Conservation (phyloP, 2,888 invertebrate species). For the Helicoverpa assulta region DNA sequence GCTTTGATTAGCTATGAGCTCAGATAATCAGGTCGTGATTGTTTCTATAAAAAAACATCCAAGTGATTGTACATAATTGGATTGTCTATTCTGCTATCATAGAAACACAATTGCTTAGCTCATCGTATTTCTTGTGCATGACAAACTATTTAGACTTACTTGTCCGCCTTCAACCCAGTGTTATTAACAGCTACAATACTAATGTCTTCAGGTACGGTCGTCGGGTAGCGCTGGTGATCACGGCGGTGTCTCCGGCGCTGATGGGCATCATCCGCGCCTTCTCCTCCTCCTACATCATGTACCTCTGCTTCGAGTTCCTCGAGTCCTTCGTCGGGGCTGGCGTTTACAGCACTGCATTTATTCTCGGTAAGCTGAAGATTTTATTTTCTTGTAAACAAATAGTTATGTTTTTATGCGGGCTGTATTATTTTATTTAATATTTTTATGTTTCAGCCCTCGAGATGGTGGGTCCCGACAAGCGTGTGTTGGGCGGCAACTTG, state of each 20-base stretch:
- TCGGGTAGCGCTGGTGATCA: conserved; percentile 89
- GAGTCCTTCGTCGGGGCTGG: conserved; percentile 82
- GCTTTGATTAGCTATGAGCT: not conserved
- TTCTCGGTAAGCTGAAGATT: conserved; percentile 87
- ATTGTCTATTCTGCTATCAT: not conserved
- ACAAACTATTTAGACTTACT: no score
- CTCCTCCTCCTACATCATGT: conserved; percentile 73
- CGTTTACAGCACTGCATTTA: conserved; percentile 82
- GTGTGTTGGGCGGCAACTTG: conserved; percentile 92
- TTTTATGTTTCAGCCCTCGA: conserved; percentile 92
- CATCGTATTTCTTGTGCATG: no score
- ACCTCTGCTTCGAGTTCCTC: conserved; percentile 78
- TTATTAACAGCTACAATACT: not conserved
- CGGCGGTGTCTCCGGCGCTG: conserved; percentile 88
- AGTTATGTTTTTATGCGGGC: no score
- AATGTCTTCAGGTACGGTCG: conserved; percentile 87
- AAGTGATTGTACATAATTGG: not conserved
- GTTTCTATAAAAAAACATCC: no score
- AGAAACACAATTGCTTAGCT: no score
- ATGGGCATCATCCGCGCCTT: conserved; percentile 85
- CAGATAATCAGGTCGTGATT: no score
- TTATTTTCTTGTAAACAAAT: no score
- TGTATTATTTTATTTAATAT: no score
- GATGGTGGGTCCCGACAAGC: conserved; percentile 91
- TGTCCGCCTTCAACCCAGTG: no score